Conservation (phyloP, 35 echinoderm and acorn worm genomes). For the Holothuria glaberrima region DNA sequence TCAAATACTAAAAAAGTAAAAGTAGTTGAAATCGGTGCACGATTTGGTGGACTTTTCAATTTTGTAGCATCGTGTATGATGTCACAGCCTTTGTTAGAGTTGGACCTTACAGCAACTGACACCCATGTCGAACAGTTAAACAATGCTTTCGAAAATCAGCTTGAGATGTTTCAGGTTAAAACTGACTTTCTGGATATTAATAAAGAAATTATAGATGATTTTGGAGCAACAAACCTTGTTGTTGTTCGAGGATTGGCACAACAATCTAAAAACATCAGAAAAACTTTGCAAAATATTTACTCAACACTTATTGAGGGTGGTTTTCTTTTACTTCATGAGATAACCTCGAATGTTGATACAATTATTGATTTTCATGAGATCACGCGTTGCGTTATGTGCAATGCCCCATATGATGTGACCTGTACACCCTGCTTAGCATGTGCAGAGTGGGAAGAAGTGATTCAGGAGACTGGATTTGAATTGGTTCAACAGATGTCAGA, state of each 20-base stretch:
- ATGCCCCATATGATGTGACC: no score
- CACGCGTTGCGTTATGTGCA: no score
- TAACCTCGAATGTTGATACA: no score
- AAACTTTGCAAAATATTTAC: no score
- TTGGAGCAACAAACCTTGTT: no score
- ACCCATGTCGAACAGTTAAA: neutral
- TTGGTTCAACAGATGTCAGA: slow-evolving; percentile 58
- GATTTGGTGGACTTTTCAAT: neutral
- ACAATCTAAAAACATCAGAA: no score
- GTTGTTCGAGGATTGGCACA: no score
- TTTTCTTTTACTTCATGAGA: no score
- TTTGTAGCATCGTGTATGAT: neutral
- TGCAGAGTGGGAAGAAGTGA: slow-evolving; percentile 25
- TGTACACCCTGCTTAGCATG: slow-evolving; percentile 25
- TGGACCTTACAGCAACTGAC: neutral
- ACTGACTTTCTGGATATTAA: neutral
- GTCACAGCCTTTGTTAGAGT: neutral
- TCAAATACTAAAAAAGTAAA: neutral
- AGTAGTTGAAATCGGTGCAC: neutral
- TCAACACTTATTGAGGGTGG: no score
- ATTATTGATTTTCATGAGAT: no score
- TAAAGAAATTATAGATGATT: neutral
- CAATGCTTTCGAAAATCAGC: neutral
- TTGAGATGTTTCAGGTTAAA: neutral
- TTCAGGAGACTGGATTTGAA: slow-evolving; percentile 63